Base-by-base conservation (phyloP, 2,888 invertebrate species). In the Autographa pulchrina region DNA sequence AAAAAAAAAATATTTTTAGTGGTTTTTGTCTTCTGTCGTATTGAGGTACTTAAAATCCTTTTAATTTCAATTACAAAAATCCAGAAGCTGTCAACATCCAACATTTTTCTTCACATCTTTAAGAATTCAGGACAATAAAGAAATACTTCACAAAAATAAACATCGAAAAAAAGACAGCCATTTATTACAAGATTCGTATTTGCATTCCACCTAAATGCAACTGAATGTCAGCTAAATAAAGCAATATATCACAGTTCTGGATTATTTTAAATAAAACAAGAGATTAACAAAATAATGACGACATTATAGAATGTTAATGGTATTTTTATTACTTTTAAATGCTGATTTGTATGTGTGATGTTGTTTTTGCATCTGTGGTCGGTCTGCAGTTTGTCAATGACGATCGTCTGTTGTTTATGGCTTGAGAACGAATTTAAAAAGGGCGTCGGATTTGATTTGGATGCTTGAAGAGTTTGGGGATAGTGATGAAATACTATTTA, bases 251-350 rank as follows among this genome's bases (percentile, higher is more conserved):
- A 35, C 20, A 43, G 31, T 5, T 20, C 18, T 32, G n/a, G 62
- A 72, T 80, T 63, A 61, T 59, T n/a, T 31, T 62, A 56, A 77
- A 56, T 52, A 38, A 38, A 58, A 41, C 32, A 13, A 16, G 58
- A 63, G 43, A 80, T 73, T 58, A 77, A 32, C 13, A 0, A 3
- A 58, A 18, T 13, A 81, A 70, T 65, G 70, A 73, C 54, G 14
- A 54, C 52, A 25, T 18, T 62, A 9, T 52, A 59, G 62, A 75
- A 70, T 74, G 9, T 72, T 63, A 69, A 80, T 69, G 63, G 41
- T 80, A 60, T 75, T 76, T 63, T 61, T n/a, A 74, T 25, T 38
- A 20, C 7, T n/a, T n/a, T n/a, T 35, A 43, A 52, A 56, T 20
- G 54, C 54, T 56, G 54, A 56, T 56, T 56, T 56, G 18, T 56